Evolutionary conservation across 2,113 vertebrate genomes (phyloP), one percentile per base, ranked within the genome.

Genomic region (Mus spicilegus): DNA sequence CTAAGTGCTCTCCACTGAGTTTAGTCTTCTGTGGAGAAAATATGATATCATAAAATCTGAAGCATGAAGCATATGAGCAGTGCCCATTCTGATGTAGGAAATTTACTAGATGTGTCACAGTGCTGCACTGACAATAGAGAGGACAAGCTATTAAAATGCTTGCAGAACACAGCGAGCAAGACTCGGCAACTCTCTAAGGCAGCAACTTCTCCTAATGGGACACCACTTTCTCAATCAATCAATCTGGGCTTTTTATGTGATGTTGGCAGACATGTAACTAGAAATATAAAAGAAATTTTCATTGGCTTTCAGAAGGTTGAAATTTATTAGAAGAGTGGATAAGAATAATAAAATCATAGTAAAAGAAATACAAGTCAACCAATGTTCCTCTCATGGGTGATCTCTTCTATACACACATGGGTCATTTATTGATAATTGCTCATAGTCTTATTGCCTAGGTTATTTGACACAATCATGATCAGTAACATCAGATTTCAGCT

Each of bases 1-100:
- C 0, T 80, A 96, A 96, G 16, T 95, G 5, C 7, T 82, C 46
- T 92, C 58, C 24, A 88, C 49, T 94, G 89, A 97, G 33, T 89
- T 96, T 90, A n/a, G 67, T 93, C 73, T 94, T 97, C 80, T 95
- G 42, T 39, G 89, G 95, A 90, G 17, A 95, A 96, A 97, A 94
- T 88, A 82, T 7, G 10, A 77, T 88, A 20, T 46, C n/a, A 0
- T 95, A 97, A 98, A 97, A 93, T 86, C 5, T 90, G 87, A 97
- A 94, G 28, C 91, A 28, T 90, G 67, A 97, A 39, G 87, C 85
- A 67, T 17, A 91, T 86, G 89, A 97, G 42, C 49, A 92, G 26
- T 56, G 85, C 88, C 85, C 82, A 12, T 77, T 58, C 12, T 95
- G 89, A 93, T 89, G 87, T 95, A n/a, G 72, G 46, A 51, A 70